A percentile compares a stretch with the other conserved stretches of the same genome.
These are phyloP conservation scores for Monoplex corrugatus DNA, from an alignment of 2,888 invertebrate species.

Conservation along the genomic window DNA sequence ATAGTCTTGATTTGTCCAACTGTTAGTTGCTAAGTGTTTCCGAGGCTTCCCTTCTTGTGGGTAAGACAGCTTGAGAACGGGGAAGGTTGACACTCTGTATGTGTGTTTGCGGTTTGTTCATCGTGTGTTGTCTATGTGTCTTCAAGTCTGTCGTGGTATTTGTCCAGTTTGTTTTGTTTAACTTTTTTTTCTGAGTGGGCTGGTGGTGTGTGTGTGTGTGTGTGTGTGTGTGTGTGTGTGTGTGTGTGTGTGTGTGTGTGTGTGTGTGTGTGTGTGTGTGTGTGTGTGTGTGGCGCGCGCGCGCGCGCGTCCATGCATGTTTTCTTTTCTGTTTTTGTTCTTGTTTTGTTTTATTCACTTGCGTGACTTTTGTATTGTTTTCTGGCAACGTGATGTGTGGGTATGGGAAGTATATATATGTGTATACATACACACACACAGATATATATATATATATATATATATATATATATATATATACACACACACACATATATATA, in stretches of 20 bases:
- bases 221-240: slow-evolving; percentile 2
- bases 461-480: neutral
- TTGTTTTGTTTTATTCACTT: no score
- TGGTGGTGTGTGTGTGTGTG: neutral
- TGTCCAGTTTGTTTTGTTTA: no score
- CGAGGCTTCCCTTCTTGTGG: no score
- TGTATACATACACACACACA: neutral
- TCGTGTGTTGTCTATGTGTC: neutral
- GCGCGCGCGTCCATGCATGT: neutral
- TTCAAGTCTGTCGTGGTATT: neutral
- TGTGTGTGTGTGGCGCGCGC: neutral
- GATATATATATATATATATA: neutral
- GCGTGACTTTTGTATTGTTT: no score
- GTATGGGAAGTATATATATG: neutral
- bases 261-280: neutral
- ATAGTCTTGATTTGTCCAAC: no score
- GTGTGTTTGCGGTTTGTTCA: no score
- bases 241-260: neutral
- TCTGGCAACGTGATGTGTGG: no score
- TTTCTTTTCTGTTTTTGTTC: no score
- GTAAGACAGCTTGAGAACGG: no score
- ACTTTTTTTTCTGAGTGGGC: no score
- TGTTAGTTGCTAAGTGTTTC: no score
- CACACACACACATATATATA: neutral
- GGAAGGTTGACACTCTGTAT: no score